A percentile compares a stretch with the other conserved stretches of the same genome.
phyloP scores from a whole-genome alignment of 2,113 vertebrate species.

The Mormyrus lacerda region DNA sequence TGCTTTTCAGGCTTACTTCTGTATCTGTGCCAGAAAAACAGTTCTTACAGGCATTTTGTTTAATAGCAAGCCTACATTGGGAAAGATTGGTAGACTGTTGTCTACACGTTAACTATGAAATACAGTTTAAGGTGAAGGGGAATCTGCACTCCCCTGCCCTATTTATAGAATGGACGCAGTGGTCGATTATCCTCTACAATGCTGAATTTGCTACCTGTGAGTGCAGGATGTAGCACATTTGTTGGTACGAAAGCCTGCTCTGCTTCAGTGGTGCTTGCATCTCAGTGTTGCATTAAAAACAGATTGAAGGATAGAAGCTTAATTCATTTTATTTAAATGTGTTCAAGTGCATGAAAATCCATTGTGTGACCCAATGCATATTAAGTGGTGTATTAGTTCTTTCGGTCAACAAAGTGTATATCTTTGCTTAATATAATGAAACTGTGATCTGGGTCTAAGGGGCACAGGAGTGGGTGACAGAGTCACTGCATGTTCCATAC shows the following conservation, averaged over 20 bases:
- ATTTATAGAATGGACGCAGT: neutral
- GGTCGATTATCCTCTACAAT: neutral
- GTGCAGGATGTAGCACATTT: neutral
- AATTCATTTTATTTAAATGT: constrained; percentile 12
- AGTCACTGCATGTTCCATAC: neutral
- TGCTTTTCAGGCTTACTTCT: neutral
- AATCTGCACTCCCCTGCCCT: neutral
- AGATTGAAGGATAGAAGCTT: constrained; percentile 7
- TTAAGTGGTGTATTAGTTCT: neutral
- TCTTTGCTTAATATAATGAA: neutral
- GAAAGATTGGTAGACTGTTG: neutral
- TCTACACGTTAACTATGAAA: neutral
- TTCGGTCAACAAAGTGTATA: neutral
- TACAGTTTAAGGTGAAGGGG: neutral
- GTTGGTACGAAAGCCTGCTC: neutral
- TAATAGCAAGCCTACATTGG: neutral
- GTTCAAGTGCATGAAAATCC: neutral
- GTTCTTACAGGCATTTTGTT: neutral
- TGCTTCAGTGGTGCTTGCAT: neutral
- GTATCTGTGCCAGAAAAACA: neutral
- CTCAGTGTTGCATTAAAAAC: neutral
- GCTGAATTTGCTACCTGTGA: neutral
- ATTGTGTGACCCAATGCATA: neutral
- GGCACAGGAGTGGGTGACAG: neutral
- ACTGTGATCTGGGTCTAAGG: neutral